Conservation (phyloP, 1,140 invertebrate species). For the Tetragnatha versicolor region DNA sequence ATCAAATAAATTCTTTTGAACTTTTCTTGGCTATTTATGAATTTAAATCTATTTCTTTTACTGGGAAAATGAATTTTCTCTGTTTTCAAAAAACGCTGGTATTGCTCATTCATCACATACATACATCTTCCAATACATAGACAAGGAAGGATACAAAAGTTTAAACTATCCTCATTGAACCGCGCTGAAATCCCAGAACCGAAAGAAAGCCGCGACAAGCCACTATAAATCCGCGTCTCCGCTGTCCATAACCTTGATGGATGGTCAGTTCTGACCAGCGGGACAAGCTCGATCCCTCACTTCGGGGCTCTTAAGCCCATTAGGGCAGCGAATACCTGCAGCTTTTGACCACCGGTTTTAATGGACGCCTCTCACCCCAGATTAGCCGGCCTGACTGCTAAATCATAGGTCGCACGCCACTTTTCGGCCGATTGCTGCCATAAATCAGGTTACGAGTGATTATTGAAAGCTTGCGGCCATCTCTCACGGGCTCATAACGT, state of each 20-base stretch:
- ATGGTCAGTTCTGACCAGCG: conserved; percentile 12
- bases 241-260: conserved; percentile 40
- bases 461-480: conserved; percentile 32
- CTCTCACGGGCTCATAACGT: conserved; percentile 13
- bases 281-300: conserved; percentile 51
- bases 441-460: conserved; percentile 46
- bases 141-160: no score
- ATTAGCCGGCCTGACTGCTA: conserved; percentile 40
- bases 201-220: no score
- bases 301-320: conserved; percentile 45
- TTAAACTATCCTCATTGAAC: no score
- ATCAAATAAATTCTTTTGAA: no score
- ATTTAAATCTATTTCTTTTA: no score
- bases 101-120: no score
- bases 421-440: conserved; percentile 25
- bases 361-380: conserved; percentile 43
- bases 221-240: not conserved
- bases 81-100: no score
- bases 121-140: no score
- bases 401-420: conserved; percentile 39
- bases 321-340: conserved; percentile 33
- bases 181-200: no score
- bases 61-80: no score
- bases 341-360: conserved; percentile 34
- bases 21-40: no score